Conservation (phyloP, 2,113 vertebrate species). For the Erythrolamprus reginae region DNA sequence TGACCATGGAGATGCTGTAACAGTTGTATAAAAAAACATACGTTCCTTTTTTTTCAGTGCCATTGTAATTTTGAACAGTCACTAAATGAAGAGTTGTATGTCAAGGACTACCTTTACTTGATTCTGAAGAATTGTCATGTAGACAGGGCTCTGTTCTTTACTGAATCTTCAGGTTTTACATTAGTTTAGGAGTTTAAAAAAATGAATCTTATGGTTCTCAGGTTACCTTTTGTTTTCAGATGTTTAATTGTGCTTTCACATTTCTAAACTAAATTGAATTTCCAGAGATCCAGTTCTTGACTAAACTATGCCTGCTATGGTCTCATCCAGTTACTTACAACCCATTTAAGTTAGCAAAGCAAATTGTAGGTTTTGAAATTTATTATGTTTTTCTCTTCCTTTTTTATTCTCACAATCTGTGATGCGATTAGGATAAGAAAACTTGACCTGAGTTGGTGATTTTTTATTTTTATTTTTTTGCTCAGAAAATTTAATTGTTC, state of each 20-base stretch:
- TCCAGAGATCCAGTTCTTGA: background rate
- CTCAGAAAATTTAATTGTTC: background rate
- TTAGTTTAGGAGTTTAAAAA: background rate
- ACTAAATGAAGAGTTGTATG: background rate
- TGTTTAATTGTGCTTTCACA: background rate
- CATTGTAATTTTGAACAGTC: background rate
- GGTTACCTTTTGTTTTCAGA: background rate
- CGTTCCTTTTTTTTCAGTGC: background rate
- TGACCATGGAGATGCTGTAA: background rate
- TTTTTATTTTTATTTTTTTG: background rate
- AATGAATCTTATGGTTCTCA: background rate
- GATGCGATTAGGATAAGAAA: background rate
- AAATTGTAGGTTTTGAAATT: background rate
- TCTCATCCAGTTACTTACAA: background rate
- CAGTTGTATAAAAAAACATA: background rate
- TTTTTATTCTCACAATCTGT: background rate
- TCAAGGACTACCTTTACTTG: background rate
- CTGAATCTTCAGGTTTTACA: background rate
- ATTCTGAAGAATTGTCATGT: background rate
- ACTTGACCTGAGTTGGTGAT: background rate
- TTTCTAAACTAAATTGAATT: background rate
- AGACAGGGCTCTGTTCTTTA: background rate
- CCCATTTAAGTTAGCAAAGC: background rate
- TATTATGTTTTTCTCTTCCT: background rate
- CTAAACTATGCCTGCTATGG: background rate